Percentiles rank a stretch among this genome's conserved stretches.
These are phyloP conservation scores for Microtus pennsylvanicus DNA, from an alignment of 2,113 vertebrate genomes.

Conservation along the genomic window DNA sequence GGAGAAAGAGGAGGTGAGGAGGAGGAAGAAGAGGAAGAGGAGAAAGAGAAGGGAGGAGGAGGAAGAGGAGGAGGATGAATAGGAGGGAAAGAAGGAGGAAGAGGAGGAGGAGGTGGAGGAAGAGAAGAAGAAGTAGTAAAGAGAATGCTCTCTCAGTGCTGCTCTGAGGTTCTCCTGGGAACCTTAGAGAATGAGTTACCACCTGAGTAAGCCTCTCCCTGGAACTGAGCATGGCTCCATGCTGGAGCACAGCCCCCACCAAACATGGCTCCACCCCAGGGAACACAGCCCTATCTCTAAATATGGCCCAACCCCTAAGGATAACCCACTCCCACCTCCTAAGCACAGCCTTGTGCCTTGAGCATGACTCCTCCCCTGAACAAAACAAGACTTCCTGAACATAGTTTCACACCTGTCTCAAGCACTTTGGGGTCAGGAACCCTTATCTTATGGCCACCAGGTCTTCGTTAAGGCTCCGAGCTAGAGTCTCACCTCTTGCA, in stretches of 20 bases:
- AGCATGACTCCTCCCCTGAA: not conserved
- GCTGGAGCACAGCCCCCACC: not conserved
- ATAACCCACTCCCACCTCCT: not conserved
- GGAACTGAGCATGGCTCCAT: not conserved
- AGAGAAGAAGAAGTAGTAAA: not conserved
- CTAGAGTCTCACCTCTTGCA: constrained; percentile 52
- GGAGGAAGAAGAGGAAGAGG: no score
- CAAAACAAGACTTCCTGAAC: not conserved
- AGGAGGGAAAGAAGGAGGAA: no score
- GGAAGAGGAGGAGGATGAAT: no score
- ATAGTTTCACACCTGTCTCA: not conserved
- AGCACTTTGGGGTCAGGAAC: constrained; percentile 33
- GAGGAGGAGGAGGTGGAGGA: no score
- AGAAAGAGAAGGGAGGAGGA: not conserved
- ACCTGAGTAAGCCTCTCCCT: not conserved
- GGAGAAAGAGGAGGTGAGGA: not conserved
- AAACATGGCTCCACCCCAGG: no score
- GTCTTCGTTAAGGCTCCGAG: constrained; percentile 66
- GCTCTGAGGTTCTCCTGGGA: not conserved
- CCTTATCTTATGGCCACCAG: constrained; percentile 3
- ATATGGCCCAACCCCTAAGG: not conserved
- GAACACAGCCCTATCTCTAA: not conserved
- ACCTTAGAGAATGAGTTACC: not conserved
- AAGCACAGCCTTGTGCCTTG: not conserved
- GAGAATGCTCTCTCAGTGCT: not conserved